A percentile compares a stretch with the other conserved stretches of the same genome.
Conservation (phyloP, 2,888 invertebrate genomes). For the Thyatira batis region DNA sequence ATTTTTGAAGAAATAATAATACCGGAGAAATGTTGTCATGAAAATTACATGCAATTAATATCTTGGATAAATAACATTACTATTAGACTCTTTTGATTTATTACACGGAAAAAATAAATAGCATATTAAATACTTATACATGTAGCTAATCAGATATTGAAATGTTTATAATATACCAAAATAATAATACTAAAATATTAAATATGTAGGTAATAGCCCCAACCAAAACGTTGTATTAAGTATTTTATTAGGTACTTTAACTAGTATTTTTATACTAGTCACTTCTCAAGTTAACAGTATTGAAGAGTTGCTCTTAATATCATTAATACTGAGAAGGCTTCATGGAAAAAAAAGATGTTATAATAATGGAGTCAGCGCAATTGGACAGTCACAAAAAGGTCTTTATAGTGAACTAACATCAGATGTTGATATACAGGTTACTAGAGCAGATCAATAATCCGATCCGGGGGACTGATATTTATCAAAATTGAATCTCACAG, state of each 20-base stretch:
- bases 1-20: background rate
- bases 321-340: background rate
- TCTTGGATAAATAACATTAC: too few relatives aligned
- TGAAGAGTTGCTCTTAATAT: slow-evolving; percentile 19
- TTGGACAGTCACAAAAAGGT: slow-evolving; percentile 44
- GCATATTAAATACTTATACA: too few relatives aligned
- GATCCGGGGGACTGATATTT: slow-evolving; percentile 57
- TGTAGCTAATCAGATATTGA: too few relatives aligned
- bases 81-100: too few relatives aligned
- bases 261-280: slow-evolving; percentile 23
- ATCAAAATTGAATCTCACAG: slow-evolving; percentile 73
- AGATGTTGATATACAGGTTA: slow-evolving; percentile 64
- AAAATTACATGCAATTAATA: too few relatives aligned
- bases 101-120: too few relatives aligned
- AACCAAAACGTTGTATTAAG: too few relatives aligned
- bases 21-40: too few relatives aligned
- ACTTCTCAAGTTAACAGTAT: slow-evolving; percentile 32
- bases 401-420: slow-evolving; percentile 54
- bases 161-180: too few relatives aligned
- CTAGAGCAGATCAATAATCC: slow-evolving; percentile 58
- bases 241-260: slow-evolving; percentile 8
- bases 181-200: too few relatives aligned
- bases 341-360: slow-evolving; percentile 4
- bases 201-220: too few relatives aligned
- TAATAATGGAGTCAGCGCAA: background rate